Evolutionary conservation across 2,113 vertebrate genomes (phyloP).

Genomic region (Mystacornis crossleyi): DNA sequence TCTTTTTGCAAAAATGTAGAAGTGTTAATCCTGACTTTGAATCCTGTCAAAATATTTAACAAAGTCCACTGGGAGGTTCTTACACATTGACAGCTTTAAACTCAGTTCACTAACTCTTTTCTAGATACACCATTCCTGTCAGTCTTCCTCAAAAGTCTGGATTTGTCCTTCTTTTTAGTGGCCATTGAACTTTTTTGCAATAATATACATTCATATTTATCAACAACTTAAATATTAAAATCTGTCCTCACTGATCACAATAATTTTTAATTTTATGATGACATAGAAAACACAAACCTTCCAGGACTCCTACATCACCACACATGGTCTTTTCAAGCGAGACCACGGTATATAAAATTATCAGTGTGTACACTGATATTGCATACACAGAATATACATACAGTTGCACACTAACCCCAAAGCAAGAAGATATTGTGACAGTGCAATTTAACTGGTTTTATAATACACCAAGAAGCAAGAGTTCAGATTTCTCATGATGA

Average conservation of each 20-base stretch:
- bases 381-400: neutral
- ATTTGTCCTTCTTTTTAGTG: neutral
- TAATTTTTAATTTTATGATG: neutral
- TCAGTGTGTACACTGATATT: fast-evolving
- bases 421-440: neutral
- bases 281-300: neutral
- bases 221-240: neutral
- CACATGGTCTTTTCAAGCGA: neutral
- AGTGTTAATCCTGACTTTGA: neutral
- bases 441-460: neutral
- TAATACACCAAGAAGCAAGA: neutral
- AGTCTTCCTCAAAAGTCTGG: neutral
- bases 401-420: neutral
- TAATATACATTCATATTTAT: neutral
- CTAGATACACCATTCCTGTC: neutral
- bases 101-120: neutral
- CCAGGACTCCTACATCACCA: neutral
- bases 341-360: neutral
- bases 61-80: neutral
- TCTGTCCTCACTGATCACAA: neutral
- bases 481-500: neutral
- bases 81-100: neutral
- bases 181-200: neutral
- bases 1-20: neutral
- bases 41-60: constrained; percentile 19